These are phyloP conservation scores for Polymixis flavicincta DNA, from an alignment of 2,888 invertebrate species.

Conservation along the genomic window DNA sequence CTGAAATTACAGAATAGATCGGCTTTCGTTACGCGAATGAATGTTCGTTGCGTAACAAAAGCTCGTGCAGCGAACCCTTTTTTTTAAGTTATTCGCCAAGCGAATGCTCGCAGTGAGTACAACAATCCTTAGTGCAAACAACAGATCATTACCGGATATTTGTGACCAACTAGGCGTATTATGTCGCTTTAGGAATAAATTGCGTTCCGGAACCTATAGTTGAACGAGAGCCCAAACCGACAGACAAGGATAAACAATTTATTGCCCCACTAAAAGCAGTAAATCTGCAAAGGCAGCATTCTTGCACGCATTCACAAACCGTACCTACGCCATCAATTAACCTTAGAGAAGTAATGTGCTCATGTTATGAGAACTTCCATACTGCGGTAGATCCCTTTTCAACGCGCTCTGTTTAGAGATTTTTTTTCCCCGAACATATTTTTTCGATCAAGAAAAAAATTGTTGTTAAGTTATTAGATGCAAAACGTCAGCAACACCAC, in stretches of 20 bases:
- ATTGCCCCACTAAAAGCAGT: constrained; percentile 76
- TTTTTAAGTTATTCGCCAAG: background rate
- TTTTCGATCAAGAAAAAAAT: no score
- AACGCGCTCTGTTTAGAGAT: constrained; percentile 29
- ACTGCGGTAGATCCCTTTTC: constrained; percentile 71
- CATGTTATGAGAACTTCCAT: constrained; percentile 71
- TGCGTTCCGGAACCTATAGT: constrained; percentile 39
- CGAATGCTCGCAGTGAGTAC: no score
- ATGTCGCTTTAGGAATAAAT: constrained; percentile 37
- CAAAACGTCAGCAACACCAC: constrained; percentile 50
- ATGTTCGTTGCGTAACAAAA: background rate
- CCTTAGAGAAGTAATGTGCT: constrained; percentile 73
- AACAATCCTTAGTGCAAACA: constrained; percentile 7
- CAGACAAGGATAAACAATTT: constrained; percentile 75
- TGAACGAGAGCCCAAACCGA: constrained; percentile 60
- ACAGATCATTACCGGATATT: constrained; percentile 28
- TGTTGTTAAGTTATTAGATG: constrained; percentile 49
- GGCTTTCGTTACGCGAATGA: background rate
- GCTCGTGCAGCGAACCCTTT: background rate
- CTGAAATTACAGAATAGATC: background rate
- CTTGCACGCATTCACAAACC: constrained; percentile 83
- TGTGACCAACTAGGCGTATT: constrained; percentile 26
- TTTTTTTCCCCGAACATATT: constrained; percentile 46
- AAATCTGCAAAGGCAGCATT: constrained; percentile 86
- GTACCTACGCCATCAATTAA: constrained; percentile 84